A percentile compares a stretch with the other conserved stretches of the same genome.
These are phyloP conservation scores for Eurystomus gularis DNA, from an alignment of 2,113 vertebrate genomes.

Conservation along the genomic window DNA sequence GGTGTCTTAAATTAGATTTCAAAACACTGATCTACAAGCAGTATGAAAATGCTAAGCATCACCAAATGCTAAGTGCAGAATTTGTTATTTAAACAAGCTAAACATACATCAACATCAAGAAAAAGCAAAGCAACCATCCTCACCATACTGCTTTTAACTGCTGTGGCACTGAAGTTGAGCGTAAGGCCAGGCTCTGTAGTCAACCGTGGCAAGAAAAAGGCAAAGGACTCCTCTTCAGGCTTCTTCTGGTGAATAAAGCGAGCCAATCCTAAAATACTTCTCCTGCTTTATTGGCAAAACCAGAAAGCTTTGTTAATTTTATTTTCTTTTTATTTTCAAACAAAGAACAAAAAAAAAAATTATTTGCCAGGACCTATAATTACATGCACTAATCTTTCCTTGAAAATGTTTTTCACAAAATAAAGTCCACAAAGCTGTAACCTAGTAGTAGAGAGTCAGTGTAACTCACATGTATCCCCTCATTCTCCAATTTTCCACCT, in stretches of 20 bases:
- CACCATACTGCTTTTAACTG: constrained; percentile 89
- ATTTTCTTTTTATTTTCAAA: neutral
- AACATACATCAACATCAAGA: neutral
- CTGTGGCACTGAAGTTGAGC: constrained; percentile 88
- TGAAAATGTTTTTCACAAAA: neutral
- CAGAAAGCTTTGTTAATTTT: neutral
- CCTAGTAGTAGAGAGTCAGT: neutral
- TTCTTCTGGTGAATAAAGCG: constrained; percentile 59
- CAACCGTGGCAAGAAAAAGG: constrained; percentile 81
- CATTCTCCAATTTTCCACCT: neutral
- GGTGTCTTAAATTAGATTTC: neutral
- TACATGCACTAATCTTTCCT: neutral
- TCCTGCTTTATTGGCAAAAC: constrained; percentile 57
- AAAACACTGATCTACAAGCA: neutral
- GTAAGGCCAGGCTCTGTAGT: constrained; percentile 74
- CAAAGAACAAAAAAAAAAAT: neutral
- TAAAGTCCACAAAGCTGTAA: neutral
- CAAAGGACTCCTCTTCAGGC: constrained; percentile 65
- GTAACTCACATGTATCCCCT: neutral
- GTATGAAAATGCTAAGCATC: neutral
- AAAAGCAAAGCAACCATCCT: neutral
- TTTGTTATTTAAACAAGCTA: neutral
- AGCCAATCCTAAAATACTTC: constrained; percentile 48
- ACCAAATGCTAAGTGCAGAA: neutral
- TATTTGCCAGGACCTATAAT: neutral